phyloP scores from a whole-genome alignment of 2,797 vertebrate genomes.

The Xerus rutilus region DNA sequence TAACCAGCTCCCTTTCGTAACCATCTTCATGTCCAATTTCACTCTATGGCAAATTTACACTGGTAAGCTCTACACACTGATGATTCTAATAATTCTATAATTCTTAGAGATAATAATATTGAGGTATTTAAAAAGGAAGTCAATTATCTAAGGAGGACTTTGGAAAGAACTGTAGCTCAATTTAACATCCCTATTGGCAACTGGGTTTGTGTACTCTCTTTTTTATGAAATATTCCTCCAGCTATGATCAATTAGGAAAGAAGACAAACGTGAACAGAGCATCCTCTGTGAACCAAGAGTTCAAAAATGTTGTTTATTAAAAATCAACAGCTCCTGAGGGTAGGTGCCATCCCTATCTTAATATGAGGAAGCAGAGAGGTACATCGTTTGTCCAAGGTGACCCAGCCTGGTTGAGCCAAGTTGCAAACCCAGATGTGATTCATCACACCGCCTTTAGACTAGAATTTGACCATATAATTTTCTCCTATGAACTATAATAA shows the following conservation, averaged over 20 bases:
- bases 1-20: neutral
- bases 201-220: neutral
- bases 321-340: neutral
- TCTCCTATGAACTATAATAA: constrained; percentile 50
- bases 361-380: neutral
- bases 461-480: neutral
- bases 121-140: neutral
- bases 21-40: neutral
- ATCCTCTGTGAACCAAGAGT: constrained; percentile 3
- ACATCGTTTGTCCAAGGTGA: neutral
- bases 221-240: constrained; percentile 34
- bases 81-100: neutral
- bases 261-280: neutral
- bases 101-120: constrained; percentile 9
- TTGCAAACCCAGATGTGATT: constrained; percentile 35
- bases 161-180: neutral
- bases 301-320: constrained; percentile 19
- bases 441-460: neutral
- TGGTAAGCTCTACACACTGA: neutral
- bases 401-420: neutral
- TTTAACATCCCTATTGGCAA: neutral
- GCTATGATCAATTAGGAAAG: neutral
- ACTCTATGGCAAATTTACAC: neutral
- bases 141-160: neutral
- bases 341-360: neutral